Evolutionary conservation across 92 coral and sea anemone genomes (phyloP).

Genomic region (Palythoa grandis): DNA sequence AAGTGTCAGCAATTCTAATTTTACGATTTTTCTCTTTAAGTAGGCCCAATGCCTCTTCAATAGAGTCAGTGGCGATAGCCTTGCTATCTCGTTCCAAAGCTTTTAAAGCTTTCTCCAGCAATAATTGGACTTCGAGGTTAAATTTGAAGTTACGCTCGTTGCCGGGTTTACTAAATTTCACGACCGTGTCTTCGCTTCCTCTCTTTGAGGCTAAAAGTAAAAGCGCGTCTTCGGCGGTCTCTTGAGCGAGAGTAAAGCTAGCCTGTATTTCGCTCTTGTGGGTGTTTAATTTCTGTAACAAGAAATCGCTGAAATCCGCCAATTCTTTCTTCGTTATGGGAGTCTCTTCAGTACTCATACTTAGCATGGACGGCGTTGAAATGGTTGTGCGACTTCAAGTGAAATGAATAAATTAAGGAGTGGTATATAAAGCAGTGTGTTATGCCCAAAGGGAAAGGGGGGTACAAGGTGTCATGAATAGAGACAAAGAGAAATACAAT

Average conservation of each 20-base stretch:
- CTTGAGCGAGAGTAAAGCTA: neutral
- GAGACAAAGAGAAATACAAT: too few species aligned
- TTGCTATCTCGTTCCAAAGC: neutral
- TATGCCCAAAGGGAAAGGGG: too few species aligned
- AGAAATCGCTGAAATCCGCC: neutral
- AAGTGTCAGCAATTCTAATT: constrained; percentile 47
- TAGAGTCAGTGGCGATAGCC: neutral
- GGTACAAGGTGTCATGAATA: too few species aligned
- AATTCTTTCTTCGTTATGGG: neutral
- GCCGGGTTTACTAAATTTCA: too few species aligned
- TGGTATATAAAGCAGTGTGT: too few species aligned
- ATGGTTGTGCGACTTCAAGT: neutral
- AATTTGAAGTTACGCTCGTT: neutral
- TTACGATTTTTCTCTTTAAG: constrained; percentile 36
- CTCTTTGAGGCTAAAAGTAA: neutral
- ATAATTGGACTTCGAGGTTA: neutral
- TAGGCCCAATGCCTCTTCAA: neutral
- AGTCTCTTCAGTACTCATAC: too few species aligned
- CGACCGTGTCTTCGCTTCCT: neutral
- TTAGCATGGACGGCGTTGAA: neutral
- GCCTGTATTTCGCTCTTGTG: neutral
- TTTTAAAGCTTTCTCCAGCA: neutral
- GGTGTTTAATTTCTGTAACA: neutral
- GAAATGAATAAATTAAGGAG: too few species aligned
- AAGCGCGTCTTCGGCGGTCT: neutral